Evolutionary conservation across 2,797 vertebrate species (phyloP).

Genomic region (Betta splendens): DNA sequence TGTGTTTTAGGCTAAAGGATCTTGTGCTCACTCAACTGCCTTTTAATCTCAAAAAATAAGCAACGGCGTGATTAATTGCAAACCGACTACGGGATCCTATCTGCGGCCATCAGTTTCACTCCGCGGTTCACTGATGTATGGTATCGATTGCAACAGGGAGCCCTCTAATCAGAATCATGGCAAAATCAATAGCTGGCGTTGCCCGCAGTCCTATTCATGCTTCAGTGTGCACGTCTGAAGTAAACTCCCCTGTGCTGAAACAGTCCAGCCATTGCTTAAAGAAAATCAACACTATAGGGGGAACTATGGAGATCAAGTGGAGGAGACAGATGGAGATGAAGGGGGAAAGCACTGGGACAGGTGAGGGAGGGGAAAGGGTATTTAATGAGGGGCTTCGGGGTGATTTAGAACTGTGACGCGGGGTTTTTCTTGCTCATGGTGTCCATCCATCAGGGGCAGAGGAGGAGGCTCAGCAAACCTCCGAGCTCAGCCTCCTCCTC

Average conservation of each 20-base stretch:
- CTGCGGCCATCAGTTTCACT: slow-evolving; percentile 70
- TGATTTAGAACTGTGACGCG: slow-evolving; percentile 47
- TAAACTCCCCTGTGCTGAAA: slow-evolving; percentile 62
- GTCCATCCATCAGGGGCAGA: slow-evolving; percentile 43
- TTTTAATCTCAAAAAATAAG: slow-evolving; percentile 68
- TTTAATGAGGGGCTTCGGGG: slow-evolving; percentile 40
- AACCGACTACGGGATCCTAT: slow-evolving; percentile 71
- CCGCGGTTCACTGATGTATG: slow-evolving; percentile 71
- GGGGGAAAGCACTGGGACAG: slow-evolving; percentile 29
- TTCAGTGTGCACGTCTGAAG: slow-evolving; percentile 71
- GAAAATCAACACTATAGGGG: slow-evolving; percentile 61
- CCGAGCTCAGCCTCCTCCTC: slow-evolving; percentile 61
- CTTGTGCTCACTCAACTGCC: slow-evolving; percentile 53
- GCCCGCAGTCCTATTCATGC: slow-evolving; percentile 73
- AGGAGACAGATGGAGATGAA: slow-evolving; percentile 51
- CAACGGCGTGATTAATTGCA: slow-evolving; percentile 65
- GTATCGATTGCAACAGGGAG: slow-evolving; percentile 73
- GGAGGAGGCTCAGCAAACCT: slow-evolving; percentile 35
- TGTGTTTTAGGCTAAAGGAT: slow-evolving; percentile 41
- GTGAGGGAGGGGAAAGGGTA: slow-evolving; percentile 26
- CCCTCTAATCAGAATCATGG: slow-evolving; percentile 80
- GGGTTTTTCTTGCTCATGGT: slow-evolving; percentile 40
- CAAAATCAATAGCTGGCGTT: slow-evolving; percentile 75
- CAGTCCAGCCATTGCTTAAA: slow-evolving; percentile 61
- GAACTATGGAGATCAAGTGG: slow-evolving; percentile 47